Base-by-base conservation (phyloP, 2,797 vertebrate genomes). In the Harpagifer antarcticus region DNA sequence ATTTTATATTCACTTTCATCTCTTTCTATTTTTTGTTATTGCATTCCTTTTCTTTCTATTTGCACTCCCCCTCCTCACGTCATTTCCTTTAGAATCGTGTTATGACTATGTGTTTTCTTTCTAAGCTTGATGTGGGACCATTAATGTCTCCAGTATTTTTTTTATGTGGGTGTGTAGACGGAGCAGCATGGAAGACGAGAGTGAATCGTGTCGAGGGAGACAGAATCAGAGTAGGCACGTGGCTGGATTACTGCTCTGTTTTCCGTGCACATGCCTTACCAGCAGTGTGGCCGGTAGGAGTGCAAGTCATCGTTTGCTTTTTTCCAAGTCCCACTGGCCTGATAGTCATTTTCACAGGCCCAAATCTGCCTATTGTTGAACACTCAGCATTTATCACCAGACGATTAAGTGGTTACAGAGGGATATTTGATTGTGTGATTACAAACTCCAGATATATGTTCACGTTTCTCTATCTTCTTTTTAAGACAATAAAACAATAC, bases 121-220 rank as follows among this genome's bases (percentile, higher is more conserved):
- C 33, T 65, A 14, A 49, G 61, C 33, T 53, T 57, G 44, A 64
- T 75, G 48, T 55, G 44, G 72, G 56, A 52, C 40, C 64, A 61
- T 76, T 87, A 82, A 83, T 77, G 84, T 84, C 67, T 89, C 74
- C 78, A 71, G 66, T 62, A 19, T 84, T 74, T 75, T 67, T 67
- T 72, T 74, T 65, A 17, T 69, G 62, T 71, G 68, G 59, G 64
- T 76, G 82, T 77, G 81, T 79, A 64, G 58, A 45, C n/a, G 9
- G 49, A 45, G 55, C 50, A 57, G 45, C 52, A 73, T 33, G 16
- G 67, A 66, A 69, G 60, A 63, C 11, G 17, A 62, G 19, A 54
- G 54, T 6, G 27, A 73, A 77, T 57, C 11, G 12, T 17, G 61
- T 49, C 0, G 17, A 74, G 66, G 60, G 74, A 72, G 47, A 67